These are phyloP conservation scores for Aculops lycopersici DNA, from an alignment of 1,140 invertebrate genomes.

Conservation along the genomic window DNA sequence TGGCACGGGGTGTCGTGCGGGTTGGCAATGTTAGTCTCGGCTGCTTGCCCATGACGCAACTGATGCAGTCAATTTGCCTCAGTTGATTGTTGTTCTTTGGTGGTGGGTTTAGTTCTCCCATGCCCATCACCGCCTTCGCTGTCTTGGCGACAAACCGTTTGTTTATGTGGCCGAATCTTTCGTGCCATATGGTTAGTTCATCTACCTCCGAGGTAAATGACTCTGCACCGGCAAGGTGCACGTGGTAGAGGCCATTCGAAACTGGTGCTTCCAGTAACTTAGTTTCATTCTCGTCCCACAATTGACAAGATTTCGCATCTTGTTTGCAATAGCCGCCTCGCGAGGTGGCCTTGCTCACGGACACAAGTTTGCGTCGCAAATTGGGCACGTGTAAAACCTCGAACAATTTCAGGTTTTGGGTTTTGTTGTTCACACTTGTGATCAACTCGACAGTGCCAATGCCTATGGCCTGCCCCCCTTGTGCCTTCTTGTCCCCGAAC, in stretches of 20 bases:
- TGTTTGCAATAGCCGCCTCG: not conserved
- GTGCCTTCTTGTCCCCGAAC: too few relatives aligned
- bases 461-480: too few relatives aligned
- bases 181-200: too few relatives aligned
- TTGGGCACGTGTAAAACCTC: too few relatives aligned
- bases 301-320: not conserved
- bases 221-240: not conserved
- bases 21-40: conserved; percentile 2
- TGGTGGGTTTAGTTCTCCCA: not conserved
- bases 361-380: too few relatives aligned
- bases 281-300: not conserved
- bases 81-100: not conserved
- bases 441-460: too few relatives aligned
- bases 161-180: too few relatives aligned
- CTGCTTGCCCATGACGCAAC: conserved; percentile 2
- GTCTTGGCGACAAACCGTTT: not conserved
- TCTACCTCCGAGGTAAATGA: not conserved
- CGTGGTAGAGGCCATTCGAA: not conserved
- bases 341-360: not conserved
- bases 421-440: too few relatives aligned
- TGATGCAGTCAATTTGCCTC: not conserved
- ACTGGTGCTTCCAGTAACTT: not conserved
- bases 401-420: too few relatives aligned
- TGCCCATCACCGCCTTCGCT: not conserved
- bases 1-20: not conserved